phyloP scores from a whole-genome alignment of 2,888 invertebrate species.

The Apotomis turbidana region DNA sequence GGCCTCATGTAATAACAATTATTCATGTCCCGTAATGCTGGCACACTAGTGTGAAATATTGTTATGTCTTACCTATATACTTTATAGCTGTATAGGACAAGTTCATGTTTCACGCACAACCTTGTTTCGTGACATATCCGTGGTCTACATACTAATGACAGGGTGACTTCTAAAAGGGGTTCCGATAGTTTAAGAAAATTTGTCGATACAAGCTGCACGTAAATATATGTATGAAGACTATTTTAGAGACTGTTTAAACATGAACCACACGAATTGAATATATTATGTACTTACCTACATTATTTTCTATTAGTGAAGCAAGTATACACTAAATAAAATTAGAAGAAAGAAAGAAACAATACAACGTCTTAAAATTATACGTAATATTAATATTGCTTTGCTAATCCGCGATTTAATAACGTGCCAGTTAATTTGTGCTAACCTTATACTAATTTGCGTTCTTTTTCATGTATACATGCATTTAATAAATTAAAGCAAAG shows the following conservation, averaged over 20 bases:
- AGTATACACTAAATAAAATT: too few relatives aligned
- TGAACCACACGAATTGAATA: background rate
- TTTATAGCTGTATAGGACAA: conserved; percentile 12
- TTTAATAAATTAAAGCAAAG: too few relatives aligned
- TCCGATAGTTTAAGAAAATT: conserved; percentile 22
- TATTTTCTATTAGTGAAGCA: too few relatives aligned
- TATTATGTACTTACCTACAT: too few relatives aligned
- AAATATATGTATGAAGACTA: background rate
- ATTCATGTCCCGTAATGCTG: conserved; percentile 27
- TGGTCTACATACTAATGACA: conserved; percentile 36
- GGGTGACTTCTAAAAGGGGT: conserved; percentile 13
- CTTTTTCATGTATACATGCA: too few relatives aligned
- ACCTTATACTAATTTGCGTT: too few relatives aligned
- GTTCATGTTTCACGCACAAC: conserved; percentile 23
- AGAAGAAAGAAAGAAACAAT: too few relatives aligned
- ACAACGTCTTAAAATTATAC: too few relatives aligned
- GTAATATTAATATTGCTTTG: too few relatives aligned
- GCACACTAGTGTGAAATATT: conserved; percentile 24
- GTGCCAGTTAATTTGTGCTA: too few relatives aligned
- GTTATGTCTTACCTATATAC: conserved; percentile 13
- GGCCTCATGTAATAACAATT: conserved; percentile 28
- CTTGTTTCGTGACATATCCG: conserved; percentile 36
- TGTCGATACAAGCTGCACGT: background rate
- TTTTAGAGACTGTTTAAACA: background rate
- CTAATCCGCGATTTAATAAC: too few relatives aligned